Evolutionary conservation across 2,113 vertebrate species (phyloP).

Genomic region (Varanus salvator): DNA sequence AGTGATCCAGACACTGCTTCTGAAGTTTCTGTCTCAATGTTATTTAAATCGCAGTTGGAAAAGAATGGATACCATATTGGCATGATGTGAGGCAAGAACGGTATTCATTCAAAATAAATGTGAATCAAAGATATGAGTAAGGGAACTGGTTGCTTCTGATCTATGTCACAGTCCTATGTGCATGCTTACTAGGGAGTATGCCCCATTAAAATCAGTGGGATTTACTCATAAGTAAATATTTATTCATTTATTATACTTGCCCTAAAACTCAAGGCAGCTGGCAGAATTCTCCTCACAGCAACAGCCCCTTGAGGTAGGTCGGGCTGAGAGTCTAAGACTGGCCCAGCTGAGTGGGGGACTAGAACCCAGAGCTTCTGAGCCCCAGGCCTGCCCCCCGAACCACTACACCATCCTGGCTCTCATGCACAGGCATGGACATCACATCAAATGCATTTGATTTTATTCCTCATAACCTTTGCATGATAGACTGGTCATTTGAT

Average conservation of each 20-base stretch:
- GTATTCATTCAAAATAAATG: background rate
- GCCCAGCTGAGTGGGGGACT: too few species aligned
- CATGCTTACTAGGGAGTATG: background rate
- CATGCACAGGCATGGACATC: too few species aligned
- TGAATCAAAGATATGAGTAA: background rate
- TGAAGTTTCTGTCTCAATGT: background rate
- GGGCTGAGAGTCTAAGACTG: too few species aligned
- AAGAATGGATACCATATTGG: background rate
- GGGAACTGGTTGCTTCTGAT: too few species aligned
- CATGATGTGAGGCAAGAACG: background rate
- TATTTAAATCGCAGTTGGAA: background rate
- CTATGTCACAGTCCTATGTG: background rate
- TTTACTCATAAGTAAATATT: background rate
- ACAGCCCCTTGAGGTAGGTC: too few species aligned
- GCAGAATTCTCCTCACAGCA: too few species aligned
- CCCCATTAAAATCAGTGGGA: background rate
- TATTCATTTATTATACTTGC: too few species aligned
- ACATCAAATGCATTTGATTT: too few species aligned
- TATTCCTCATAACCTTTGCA: background rate
- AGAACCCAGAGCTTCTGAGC: too few species aligned
- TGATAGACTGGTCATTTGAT: background rate
- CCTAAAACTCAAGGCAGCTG: too few species aligned
- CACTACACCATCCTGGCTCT: too few species aligned
- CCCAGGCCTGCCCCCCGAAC: too few species aligned
- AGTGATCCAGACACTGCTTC: background rate